phyloP scores from a whole-genome alignment of 2,888 invertebrate species.

The Drosophila parthenogenetica region DNA sequence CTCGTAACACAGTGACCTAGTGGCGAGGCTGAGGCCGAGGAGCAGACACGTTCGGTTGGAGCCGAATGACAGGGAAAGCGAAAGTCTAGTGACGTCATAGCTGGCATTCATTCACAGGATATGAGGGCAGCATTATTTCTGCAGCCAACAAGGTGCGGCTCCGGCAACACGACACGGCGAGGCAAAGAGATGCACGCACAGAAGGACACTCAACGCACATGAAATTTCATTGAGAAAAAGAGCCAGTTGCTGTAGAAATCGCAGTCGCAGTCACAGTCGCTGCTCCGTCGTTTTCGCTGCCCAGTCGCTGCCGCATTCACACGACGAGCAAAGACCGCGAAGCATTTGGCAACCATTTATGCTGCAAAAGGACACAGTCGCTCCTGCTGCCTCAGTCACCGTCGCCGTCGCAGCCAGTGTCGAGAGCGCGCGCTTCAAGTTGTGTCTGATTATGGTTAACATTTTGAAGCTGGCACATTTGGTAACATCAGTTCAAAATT shows the following conservation, averaged over 20 bases:
- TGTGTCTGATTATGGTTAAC: constrained; percentile 76
- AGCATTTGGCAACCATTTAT: constrained; percentile 5
- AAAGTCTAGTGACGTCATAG: constrained; percentile 78
- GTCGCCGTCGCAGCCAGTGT: constrained; percentile 48
- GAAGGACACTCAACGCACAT: constrained; percentile 35
- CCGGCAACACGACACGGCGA: neutral
- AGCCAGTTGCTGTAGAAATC: constrained; percentile 1
- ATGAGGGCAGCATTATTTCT: constrained; percentile 37
- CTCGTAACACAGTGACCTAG: constrained; percentile 85
- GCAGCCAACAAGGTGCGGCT: constrained; percentile 43
- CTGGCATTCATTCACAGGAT: constrained; percentile 84
- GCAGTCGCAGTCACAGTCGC: constrained; percentile 10
- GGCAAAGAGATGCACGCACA: constrained; percentile 8
- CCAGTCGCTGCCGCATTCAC: neutral
- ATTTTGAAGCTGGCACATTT: constrained; percentile 70
- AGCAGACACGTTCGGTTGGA: constrained; percentile 11
- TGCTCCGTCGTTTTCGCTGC: neutral
- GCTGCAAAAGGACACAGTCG: constrained; percentile 68
- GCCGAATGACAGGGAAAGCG: constrained; percentile 38
- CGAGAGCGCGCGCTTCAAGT: constrained; percentile 49
- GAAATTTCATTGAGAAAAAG: constrained; percentile 71
- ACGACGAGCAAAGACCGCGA: constrained; percentile 11
- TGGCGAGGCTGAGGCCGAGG: constrained; percentile 56
- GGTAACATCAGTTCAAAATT: constrained; percentile 83
- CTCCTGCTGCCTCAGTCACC: neutral